These are phyloP conservation scores for Drosophila sp. DNA, from an alignment of 1,140 invertebrate species.

Conservation along the genomic window DNA sequence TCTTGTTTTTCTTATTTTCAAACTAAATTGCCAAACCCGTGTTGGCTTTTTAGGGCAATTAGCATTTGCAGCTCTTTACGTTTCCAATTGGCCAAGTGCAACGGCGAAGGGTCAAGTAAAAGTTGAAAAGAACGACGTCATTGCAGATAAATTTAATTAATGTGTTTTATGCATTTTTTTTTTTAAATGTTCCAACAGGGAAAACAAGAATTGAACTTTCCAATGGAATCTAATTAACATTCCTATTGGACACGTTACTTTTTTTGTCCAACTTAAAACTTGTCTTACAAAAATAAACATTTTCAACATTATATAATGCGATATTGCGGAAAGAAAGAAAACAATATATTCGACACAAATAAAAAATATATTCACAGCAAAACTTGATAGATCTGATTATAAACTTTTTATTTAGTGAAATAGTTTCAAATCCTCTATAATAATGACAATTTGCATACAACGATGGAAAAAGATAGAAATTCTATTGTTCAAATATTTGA, in stretches of 20 bases:
- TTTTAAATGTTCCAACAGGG: too few species aligned
- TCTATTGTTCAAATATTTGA: too few species aligned
- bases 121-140: slow-evolving; percentile 28
- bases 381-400: too few species aligned
- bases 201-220: slow-evolving; percentile 1
- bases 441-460: too few species aligned
- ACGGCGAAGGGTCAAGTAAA: neutral
- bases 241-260: neutral
- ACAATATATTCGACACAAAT: too few species aligned
- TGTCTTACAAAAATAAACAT: too few species aligned
- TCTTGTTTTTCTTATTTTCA: neutral
- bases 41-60: slow-evolving; percentile 29
- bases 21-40: slow-evolving; percentile 7
- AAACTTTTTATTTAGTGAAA: too few species aligned
- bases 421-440: too few species aligned
- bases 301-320: too few species aligned
- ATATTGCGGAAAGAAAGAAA: too few species aligned
- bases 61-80: slow-evolving; percentile 5
- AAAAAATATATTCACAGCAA: too few species aligned
- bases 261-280: neutral
- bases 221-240: slow-evolving; percentile 33
- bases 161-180: slow-evolving; percentile 42
- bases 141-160: slow-evolving; percentile 53
- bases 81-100: neutral
- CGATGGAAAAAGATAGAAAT: too few species aligned